These are phyloP conservation scores for Netelia fuscicornis DNA, from an alignment of 2,888 invertebrate species.

Conservation along the genomic window DNA sequence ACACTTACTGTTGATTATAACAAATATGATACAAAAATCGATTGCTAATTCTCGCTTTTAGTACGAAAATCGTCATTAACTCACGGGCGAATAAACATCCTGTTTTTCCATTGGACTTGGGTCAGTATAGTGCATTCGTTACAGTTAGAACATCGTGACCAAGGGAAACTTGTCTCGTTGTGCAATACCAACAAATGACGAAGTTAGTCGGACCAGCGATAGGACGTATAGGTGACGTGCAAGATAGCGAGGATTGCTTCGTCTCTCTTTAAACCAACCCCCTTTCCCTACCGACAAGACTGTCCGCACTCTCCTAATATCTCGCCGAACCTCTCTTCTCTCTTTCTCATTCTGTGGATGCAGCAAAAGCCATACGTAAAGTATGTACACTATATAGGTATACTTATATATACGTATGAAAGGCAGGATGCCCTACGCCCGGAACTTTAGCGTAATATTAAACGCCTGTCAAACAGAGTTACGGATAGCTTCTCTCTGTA, in stretches of 20 bases:
- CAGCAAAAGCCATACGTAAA: slow-evolving; percentile 20
- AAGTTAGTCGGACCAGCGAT: slow-evolving; percentile 9
- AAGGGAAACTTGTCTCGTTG: slow-evolving; percentile 31
- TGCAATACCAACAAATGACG: slow-evolving; percentile 19
- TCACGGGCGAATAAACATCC: slow-evolving; percentile 48
- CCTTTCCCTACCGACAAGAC: not conserved
- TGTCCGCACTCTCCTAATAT: slow-evolving; percentile 3
- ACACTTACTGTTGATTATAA: not conserved
- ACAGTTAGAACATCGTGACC: not conserved
- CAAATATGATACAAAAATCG: not conserved
- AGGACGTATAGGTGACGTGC: slow-evolving; percentile 15
- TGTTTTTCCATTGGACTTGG: slow-evolving; percentile 44
- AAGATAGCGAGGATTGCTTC: slow-evolving; percentile 5
- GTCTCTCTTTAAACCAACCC: slow-evolving; percentile 1
- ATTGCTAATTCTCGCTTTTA: slow-evolving; percentile 5
- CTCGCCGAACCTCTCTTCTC: slow-evolving; percentile 20
- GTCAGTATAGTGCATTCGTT: slow-evolving; percentile 20
- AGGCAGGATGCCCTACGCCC: slow-evolving; percentile 51
- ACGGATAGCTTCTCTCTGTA: slow-evolving; percentile 68
- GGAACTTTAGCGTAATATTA: slow-evolving; percentile 80
- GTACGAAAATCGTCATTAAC: slow-evolving; percentile 27
- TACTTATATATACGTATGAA: not conserved
- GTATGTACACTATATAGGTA: slow-evolving; percentile 1
- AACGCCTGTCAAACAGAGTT: slow-evolving; percentile 81
- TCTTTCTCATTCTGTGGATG: slow-evolving; percentile 1